Evolutionary conservation across 2,797 vertebrate species (phyloP).

Genomic region (Galago senegalensis): DNA sequence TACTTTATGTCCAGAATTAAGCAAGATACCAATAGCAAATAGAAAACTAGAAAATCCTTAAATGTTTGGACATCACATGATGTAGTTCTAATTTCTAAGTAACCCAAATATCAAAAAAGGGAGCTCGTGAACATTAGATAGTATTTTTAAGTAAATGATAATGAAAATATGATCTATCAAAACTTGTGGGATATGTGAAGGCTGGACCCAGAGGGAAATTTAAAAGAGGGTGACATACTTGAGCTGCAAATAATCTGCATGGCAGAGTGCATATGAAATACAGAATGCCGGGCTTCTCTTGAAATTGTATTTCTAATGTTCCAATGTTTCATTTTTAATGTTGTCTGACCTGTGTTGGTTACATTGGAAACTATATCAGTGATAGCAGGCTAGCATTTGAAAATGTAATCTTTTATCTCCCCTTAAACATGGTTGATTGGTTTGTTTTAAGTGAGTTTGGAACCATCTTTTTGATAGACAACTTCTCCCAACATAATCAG

Average conservation of each 20-base stretch:
- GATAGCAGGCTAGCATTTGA: background rate
- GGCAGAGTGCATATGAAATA: background rate
- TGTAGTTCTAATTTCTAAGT: constrained; percentile 1
- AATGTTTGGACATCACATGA: background rate
- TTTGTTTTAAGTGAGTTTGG: background rate
- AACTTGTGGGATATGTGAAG: background rate
- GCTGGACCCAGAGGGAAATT: constrained; percentile 1
- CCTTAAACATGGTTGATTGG: background rate
- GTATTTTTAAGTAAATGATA: background rate
- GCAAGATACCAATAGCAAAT: background rate
- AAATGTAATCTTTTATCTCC: background rate
- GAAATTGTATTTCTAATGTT: background rate
- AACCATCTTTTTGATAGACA: background rate
- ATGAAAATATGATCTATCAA: background rate
- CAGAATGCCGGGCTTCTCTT: background rate
- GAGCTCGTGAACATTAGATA: constrained; percentile 3
- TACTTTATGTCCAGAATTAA: constrained; percentile 15
- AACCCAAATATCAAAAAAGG: background rate
- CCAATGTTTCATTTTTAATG: background rate
- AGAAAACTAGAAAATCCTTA: background rate
- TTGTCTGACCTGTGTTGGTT: background rate
- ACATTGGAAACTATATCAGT: background rate
- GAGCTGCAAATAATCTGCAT: background rate
- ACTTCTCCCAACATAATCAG: background rate
- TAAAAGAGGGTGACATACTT: background rate